Evolutionary conservation across 2,888 invertebrate species (phyloP).

Genomic region (Gonocerus acuteangulatus): DNA sequence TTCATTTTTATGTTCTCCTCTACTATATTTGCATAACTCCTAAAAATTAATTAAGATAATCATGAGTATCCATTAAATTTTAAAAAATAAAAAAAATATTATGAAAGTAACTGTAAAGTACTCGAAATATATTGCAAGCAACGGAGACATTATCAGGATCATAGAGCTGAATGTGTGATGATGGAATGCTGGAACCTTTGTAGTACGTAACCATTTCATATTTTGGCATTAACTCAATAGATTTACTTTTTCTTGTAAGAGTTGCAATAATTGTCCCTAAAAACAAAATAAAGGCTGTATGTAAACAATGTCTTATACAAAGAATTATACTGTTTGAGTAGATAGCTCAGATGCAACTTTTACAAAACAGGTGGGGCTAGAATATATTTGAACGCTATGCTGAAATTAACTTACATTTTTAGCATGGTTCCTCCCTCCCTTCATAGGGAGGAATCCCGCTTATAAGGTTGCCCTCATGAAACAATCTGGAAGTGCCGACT

Average conservation of each 20-base stretch:
- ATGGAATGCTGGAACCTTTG: constrained; percentile 79
- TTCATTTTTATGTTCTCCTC: constrained; percentile 76
- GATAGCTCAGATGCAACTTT: too few relatives aligned
- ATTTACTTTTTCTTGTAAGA: constrained; percentile 68
- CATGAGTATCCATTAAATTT: background rate
- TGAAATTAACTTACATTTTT: too few relatives aligned
- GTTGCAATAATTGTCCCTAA: constrained; percentile 70
- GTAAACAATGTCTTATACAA: too few relatives aligned
- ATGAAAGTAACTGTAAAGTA: constrained; percentile 41
- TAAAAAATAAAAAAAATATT: background rate
- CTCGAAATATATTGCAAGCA: constrained; percentile 83
- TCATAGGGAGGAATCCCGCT: too few relatives aligned
- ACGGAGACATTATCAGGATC: constrained; percentile 88
- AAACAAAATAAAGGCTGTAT: constrained; percentile 29
- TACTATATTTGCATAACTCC: constrained; percentile 84
- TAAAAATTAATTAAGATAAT: constrained; percentile 42
- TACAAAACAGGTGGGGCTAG: too few relatives aligned
- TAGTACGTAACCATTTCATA: constrained; percentile 89
- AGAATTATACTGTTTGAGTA: too few relatives aligned
- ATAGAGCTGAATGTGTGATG: constrained; percentile 88
- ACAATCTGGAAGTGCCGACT: too few relatives aligned
- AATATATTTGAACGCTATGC: too few relatives aligned
- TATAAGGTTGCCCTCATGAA: too few relatives aligned
- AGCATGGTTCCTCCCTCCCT: too few relatives aligned
- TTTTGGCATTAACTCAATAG: constrained; percentile 72